phyloP scores from a whole-genome alignment of 1,140 invertebrate species.

The Lepidotrigona ventralis region DNA sequence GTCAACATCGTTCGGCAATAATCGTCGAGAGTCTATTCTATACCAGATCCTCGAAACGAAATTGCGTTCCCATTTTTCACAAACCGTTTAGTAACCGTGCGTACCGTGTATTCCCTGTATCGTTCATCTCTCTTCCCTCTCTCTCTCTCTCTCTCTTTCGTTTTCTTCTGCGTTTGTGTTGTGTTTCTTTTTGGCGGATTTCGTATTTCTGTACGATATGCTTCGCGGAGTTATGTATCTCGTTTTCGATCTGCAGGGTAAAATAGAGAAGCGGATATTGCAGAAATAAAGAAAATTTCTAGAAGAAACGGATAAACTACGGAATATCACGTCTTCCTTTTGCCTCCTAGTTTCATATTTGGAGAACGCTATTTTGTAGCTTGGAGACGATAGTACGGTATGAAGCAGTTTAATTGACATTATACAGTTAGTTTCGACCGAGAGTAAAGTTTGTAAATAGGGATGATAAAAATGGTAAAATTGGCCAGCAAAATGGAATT shows the following conservation, averaged over 20 bases:
- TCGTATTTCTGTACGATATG: background rate
- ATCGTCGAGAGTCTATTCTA: constrained; percentile 9
- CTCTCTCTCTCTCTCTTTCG: background rate
- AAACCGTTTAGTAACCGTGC: constrained; percentile 12
- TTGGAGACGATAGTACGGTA: background rate
- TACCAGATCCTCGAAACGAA: background rate
- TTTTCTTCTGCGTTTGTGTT: background rate
- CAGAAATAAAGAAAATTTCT: background rate
- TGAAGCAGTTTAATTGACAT: background rate
- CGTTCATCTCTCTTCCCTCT: too few relatives aligned
- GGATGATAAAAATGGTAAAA: too few relatives aligned
- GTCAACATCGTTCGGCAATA: constrained; percentile 27
- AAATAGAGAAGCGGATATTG: background rate
- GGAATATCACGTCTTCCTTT: background rate
- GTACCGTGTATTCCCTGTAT: background rate
- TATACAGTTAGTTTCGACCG: too few relatives aligned
- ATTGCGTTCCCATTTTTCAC: constrained; percentile 20
- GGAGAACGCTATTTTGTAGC: too few relatives aligned
- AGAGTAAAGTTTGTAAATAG: too few relatives aligned
- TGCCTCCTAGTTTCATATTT: background rate
- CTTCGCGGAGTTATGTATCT: background rate
- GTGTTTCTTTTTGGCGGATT: background rate
- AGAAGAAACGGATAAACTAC: background rate
- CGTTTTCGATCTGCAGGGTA: background rate
- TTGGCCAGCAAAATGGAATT: too few relatives aligned